Evolutionary conservation across 2,113 vertebrate species (phyloP).

Genomic region (Bungarus multicinctus): DNA sequence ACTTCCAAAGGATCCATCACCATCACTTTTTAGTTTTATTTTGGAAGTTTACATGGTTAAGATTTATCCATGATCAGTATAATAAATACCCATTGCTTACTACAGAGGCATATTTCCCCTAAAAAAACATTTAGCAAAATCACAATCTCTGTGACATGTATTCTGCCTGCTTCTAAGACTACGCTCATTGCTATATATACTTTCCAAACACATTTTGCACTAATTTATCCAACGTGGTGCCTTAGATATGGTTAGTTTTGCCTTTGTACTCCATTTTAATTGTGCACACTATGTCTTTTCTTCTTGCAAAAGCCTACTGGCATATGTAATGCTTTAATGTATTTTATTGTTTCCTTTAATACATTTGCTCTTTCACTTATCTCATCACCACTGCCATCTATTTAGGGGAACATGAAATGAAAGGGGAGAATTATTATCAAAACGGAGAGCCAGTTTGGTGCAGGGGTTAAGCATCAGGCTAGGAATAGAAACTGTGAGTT

Average conservation of each 20-base stretch:
- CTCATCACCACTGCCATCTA: constrained; percentile 31
- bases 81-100: no score
- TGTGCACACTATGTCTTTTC: neutral
- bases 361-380: constrained; percentile 16
- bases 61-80: no score
- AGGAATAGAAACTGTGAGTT: neutral
- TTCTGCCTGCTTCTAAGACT: neutral
- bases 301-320: neutral
- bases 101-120: no score
- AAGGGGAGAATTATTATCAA: neutral
- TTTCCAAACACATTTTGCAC: neutral
- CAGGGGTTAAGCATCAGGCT: neutral
- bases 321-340: neutral
- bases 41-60: no score
- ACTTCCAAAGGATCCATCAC: no score
- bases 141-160: neutral
- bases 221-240: neutral
- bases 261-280: neutral
- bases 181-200: neutral
- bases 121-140: neutral
- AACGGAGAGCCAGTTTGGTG: neutral
- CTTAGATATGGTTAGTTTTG: neutral
- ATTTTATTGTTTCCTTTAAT: neutral
- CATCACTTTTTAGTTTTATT: no score
- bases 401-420: neutral